Evolutionary conservation across 2,888 invertebrate species (phyloP).

Genomic region (Phrixothrix hirtus): DNA sequence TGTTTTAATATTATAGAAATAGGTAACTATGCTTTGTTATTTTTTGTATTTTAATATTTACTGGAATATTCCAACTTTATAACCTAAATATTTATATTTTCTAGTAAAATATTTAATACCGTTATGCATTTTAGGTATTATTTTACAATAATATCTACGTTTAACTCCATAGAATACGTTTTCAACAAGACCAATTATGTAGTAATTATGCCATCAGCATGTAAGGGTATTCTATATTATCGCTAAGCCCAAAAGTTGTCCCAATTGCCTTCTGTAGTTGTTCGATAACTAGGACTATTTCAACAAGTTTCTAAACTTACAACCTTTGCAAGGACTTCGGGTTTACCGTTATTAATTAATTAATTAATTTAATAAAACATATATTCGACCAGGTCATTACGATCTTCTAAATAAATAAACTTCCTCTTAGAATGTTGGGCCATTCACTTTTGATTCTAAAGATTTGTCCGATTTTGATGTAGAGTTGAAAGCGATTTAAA

Average conservation of each 20-base stretch:
- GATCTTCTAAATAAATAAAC: constrained; percentile 14
- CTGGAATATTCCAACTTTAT: too few species aligned
- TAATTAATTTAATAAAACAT: constrained; percentile 30
- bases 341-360: constrained; percentile 30
- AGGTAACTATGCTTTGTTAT: too few species aligned
- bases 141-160: background rate
- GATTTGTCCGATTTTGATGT: background rate
- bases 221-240: constrained; percentile 24
- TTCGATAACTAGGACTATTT: constrained; percentile 28
- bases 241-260: constrained; percentile 23
- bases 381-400: constrained; percentile 23
- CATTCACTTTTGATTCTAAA: constrained; percentile 3
- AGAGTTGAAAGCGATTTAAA: background rate
- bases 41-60: too few species aligned
- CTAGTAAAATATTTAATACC: background rate
- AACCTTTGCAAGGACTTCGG: constrained; percentile 25
- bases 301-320: constrained; percentile 30
- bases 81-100: too few species aligned
- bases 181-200: constrained; percentile 1
- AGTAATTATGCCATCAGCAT: constrained; percentile 27
- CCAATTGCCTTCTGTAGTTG: constrained; percentile 30
- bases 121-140: background rate
- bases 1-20: too few species aligned
- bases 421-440: constrained; percentile 2
- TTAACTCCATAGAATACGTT: background rate